These are phyloP conservation scores for Schrankia costaestrigalis DNA, from an alignment of 2,888 invertebrate genomes.

Conservation along the genomic window DNA sequence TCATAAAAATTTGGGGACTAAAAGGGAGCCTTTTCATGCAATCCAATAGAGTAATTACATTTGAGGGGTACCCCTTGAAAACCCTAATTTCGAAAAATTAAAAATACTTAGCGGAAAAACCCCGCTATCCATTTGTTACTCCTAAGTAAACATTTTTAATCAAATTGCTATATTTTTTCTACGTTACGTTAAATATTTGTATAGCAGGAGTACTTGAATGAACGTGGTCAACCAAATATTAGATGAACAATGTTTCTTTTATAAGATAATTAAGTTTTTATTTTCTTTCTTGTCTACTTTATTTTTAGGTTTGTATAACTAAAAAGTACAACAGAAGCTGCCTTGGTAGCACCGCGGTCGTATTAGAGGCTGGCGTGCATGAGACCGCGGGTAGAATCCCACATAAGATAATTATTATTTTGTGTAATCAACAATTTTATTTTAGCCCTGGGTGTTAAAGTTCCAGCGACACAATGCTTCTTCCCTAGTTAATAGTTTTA, in stretches of 20 bases:
- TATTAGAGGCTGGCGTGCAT: too few relatives aligned
- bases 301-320: not conserved
- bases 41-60: conserved; percentile 60
- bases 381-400: too few relatives aligned
- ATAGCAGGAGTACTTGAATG: conserved; percentile 10
- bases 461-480: too few relatives aligned
- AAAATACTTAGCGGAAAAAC: conserved; percentile 38
- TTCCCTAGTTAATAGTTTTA: too few relatives aligned
- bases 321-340: too few relatives aligned
- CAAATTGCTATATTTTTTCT: conserved; percentile 38
- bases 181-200: conserved; percentile 30
- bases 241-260: conserved; percentile 18
- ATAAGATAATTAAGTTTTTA: conserved; percentile 5
- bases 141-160: conserved; percentile 54
- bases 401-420: too few relatives aligned
- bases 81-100: conserved; percentile 49
- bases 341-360: too few relatives aligned
- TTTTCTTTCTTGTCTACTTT: not conserved
- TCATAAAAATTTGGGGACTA: conserved; percentile 21
- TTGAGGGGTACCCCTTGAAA: conserved; percentile 43
- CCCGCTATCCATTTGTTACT: conserved; percentile 41
- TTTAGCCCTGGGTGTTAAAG: too few relatives aligned
- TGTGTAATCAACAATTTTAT: too few relatives aligned
- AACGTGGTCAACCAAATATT: conserved; percentile 21
- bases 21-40: conserved; percentile 48